Conservation (phyloP, 2,888 invertebrate species). For the Athalia cordata region DNA sequence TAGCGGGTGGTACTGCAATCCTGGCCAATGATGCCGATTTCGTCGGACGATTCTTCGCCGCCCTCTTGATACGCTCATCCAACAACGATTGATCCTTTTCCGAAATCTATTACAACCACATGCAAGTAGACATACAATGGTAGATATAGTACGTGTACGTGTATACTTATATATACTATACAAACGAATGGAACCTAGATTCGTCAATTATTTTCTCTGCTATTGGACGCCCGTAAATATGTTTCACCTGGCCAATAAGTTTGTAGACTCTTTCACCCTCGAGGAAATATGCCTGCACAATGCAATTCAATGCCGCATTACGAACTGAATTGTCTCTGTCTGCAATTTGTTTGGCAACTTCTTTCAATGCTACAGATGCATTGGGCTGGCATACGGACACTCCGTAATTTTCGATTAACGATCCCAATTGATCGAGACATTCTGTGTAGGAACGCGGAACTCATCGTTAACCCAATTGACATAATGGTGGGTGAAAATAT, state of each 20-base stretch:
- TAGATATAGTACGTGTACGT: not conserved
- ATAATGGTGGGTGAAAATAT: too few relatives aligned
- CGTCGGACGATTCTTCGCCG: constrained; percentile 80
- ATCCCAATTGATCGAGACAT: constrained; percentile 93
- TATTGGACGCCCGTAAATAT: not conserved
- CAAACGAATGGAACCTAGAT: not conserved
- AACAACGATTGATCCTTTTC: constrained; percentile 96
- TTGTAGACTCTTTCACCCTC: constrained; percentile 95
- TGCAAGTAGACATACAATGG: constrained; percentile 29
- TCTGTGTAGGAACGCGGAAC: constrained; percentile 74
- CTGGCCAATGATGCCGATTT: constrained; percentile 74
- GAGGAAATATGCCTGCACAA: constrained; percentile 91
- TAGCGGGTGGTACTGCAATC: constrained; percentile 69
- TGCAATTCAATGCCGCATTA: constrained; percentile 95
- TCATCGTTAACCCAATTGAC: not conserved
- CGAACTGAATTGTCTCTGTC: constrained; percentile 97
- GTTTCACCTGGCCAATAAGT: constrained; percentile 87
- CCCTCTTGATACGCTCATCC: constrained; percentile 96
- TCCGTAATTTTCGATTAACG: constrained; percentile 90
- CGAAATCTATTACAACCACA: constrained; percentile 78
- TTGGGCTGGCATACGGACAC: constrained; percentile 89
- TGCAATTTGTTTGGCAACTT: constrained; percentile 95
- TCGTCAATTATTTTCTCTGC: not conserved
- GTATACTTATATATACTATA: not conserved
- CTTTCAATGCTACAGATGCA: constrained; percentile 87